Evolutionary conservation across 1,140 invertebrate genomes (phyloP).

Genomic region (Galleria mellonella): DNA sequence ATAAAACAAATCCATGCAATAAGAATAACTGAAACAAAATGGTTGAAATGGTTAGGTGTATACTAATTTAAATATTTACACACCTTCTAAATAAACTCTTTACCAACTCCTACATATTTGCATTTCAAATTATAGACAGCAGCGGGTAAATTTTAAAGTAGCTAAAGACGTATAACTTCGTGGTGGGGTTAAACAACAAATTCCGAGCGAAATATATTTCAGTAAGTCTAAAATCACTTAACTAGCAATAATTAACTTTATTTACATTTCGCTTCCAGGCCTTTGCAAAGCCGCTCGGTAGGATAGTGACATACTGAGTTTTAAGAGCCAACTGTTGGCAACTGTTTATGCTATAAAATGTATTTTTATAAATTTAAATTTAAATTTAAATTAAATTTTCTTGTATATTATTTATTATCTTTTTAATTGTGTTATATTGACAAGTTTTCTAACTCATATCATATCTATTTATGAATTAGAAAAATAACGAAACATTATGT

Average conservation of each 20-base stretch:
- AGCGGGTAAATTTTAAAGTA: conserved; percentile 11
- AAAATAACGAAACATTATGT: too few species aligned
- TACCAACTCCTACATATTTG: conserved; percentile 5
- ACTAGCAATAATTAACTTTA: conserved; percentile 66
- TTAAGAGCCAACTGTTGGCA: too few species aligned
- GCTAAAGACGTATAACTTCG: conserved; percentile 1
- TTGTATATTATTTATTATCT: too few species aligned
- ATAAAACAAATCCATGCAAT: too few species aligned
- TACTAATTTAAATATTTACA: not conserved
- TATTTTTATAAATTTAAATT: not conserved
- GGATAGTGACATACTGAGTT: conserved; percentile 19
- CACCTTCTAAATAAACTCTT: conserved; percentile 3
- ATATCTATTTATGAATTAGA: too few species aligned
- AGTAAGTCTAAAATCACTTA: conserved; percentile 56
- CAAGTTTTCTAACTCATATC: too few species aligned
- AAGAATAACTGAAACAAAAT: too few species aligned
- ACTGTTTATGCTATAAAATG: too few species aligned
- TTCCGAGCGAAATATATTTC: conserved; percentile 21
- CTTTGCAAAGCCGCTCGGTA: conserved; percentile 23
- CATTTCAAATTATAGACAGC: conserved; percentile 14
- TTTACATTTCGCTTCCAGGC: conserved; percentile 46
- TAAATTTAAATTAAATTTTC: too few species aligned
- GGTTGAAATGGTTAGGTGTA: too few species aligned
- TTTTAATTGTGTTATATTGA: too few species aligned
- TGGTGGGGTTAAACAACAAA: conserved; percentile 2